phyloP scores from a whole-genome alignment of 2,888 invertebrate genomes.

The Scaptomyza parva region DNA sequence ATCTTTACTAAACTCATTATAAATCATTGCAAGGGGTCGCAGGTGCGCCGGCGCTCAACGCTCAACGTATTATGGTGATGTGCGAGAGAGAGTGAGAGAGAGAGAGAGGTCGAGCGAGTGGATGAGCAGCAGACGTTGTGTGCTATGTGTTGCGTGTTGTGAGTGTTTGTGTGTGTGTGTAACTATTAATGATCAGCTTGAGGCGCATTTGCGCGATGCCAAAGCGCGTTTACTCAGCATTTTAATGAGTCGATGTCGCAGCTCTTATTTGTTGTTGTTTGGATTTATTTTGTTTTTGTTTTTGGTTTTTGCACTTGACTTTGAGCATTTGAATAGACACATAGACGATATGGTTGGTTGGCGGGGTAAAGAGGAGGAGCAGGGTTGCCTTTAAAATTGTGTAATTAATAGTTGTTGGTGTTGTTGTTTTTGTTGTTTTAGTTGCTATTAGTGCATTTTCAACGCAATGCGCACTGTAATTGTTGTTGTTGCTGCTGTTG shows the following conservation, averaged over 20 bases:
- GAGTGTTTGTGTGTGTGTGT: slow-evolving; percentile 14
- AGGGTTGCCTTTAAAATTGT: slow-evolving; percentile 31
- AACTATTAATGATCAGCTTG: slow-evolving; percentile 47
- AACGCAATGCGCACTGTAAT: slow-evolving; percentile 27
- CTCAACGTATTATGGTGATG: not conserved
- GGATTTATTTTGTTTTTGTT: slow-evolving; percentile 2
- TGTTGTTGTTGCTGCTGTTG: slow-evolving; percentile 11
- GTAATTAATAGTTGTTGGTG: slow-evolving; percentile 42
- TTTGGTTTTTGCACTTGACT: slow-evolving; percentile 64
- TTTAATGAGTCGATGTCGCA: slow-evolving; percentile 66
- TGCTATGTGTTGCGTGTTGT: slow-evolving; percentile 7
- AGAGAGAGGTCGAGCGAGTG: slow-evolving; percentile 2
- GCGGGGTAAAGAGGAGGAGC: not conserved
- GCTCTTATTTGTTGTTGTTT: slow-evolving; percentile 20
- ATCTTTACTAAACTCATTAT: slow-evolving; percentile 1
- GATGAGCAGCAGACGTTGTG: not conserved
- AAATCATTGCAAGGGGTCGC: slow-evolving; percentile 3
- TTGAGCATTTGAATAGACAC: slow-evolving; percentile 52
- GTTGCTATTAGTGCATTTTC: slow-evolving; percentile 39
- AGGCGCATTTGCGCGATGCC: slow-evolving; percentile 33
- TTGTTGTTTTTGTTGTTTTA: slow-evolving; percentile 15
- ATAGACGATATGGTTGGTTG: not conserved
- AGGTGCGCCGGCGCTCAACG: not conserved
- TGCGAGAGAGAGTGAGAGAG: slow-evolving; percentile 4
- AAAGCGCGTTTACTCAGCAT: slow-evolving; percentile 59